Conservation (phyloP, 2,797 vertebrate species). For the Rhinella marina region DNA sequence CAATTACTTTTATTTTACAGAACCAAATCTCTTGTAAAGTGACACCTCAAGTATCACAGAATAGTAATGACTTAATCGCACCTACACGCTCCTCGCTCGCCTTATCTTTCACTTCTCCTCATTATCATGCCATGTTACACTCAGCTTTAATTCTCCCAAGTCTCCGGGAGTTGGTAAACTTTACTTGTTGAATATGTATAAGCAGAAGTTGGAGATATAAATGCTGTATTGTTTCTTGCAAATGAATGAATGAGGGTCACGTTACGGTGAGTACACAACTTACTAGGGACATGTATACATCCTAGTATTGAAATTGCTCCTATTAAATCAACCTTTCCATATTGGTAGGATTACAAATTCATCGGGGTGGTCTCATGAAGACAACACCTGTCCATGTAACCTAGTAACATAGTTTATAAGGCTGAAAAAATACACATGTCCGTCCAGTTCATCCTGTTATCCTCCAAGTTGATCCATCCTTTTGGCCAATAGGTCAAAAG, state of each 20-base stretch:
- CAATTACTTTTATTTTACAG: constrained; percentile 39
- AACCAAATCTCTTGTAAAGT: constrained; percentile 30
- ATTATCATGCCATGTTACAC: constrained; percentile 49
- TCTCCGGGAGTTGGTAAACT: constrained; percentile 22
- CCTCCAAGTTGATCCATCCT: no score
- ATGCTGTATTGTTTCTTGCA: neutral
- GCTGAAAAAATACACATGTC: no score
- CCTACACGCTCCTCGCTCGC: neutral
- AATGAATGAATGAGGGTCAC: neutral
- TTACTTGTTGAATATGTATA: constrained; percentile 36
- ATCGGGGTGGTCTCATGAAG: neutral
- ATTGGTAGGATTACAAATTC: no score
- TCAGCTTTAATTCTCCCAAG: constrained; percentile 25
- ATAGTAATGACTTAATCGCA: constrained; percentile 31
- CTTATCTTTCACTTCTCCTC: constrained; percentile 25
- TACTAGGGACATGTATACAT: neutral
- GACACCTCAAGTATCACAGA: constrained; percentile 28
- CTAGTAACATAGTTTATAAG: no score
- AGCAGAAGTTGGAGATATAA: constrained; percentile 8
- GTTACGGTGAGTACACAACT: no score
- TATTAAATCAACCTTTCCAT: no score
- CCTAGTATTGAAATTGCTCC: no score
- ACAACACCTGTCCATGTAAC: no score
- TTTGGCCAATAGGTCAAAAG: no score
- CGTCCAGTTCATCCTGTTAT: no score